phyloP scores from a whole-genome alignment of 2,888 invertebrate species.

The Labia minor region DNA sequence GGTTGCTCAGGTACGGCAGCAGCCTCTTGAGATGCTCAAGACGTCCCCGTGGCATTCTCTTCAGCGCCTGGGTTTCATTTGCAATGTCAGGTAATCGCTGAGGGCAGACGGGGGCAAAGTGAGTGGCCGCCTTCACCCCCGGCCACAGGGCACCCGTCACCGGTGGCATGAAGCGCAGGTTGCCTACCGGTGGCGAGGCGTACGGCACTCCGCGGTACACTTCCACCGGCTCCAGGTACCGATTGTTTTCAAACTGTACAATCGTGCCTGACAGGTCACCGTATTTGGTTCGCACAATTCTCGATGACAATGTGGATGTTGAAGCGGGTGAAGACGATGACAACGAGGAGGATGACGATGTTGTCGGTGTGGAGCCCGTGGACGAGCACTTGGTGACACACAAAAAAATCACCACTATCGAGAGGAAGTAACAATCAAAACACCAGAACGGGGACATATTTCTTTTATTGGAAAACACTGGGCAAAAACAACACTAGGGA shows the following conservation, averaged over 20 bases:
- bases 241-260: conserved; percentile 60
- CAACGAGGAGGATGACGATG: conserved; percentile 18
- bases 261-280: conserved; percentile 79
- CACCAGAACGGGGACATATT: conserved; percentile 7
- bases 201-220: conserved; percentile 86
- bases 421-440: background rate
- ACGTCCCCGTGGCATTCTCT: conserved; percentile 78
- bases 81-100: conserved; percentile 78
- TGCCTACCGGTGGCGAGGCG: conserved; percentile 81
- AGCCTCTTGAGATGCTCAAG: conserved; percentile 79
- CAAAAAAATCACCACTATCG: background rate
- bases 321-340: conserved; percentile 17
- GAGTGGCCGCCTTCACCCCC: conserved; percentile 76
- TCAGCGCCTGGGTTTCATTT: conserved; percentile 71
- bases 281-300: conserved; percentile 78
- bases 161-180: conserved; percentile 90
- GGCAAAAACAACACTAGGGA: background rate
- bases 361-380: background rate
- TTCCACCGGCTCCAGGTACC: conserved; percentile 78
- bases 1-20: conserved; percentile 75
- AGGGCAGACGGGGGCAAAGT: conserved; percentile 84
- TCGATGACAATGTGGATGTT: conserved; percentile 49
- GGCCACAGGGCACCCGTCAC: conserved; percentile 87
- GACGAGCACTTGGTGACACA: background rate
- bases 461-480: background rate